Percentiles rank a stretch among this genome's conserved stretches.
Evolutionary conservation across 2,797 vertebrate genomes (phyloP).

Genomic region (Acestrorhynchus altus): DNA sequence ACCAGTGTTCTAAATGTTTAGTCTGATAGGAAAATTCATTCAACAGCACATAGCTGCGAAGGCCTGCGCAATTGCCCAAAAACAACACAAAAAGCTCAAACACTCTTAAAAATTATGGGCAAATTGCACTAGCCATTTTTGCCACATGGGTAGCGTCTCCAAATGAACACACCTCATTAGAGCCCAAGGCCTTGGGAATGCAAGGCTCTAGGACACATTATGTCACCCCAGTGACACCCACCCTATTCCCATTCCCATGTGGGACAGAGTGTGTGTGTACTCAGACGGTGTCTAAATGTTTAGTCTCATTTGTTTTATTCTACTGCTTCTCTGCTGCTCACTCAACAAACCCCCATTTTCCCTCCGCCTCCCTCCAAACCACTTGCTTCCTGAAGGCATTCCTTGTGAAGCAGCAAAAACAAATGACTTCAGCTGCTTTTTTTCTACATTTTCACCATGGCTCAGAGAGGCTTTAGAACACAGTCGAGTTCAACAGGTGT

Average conservation of each 20-base stretch:
- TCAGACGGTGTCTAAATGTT: constrained; percentile 61
- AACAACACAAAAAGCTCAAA: constrained; percentile 4
- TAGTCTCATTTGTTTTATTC: constrained; percentile 59
- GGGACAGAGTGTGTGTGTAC: constrained; percentile 34
- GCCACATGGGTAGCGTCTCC: background rate
- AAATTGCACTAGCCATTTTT: background rate
- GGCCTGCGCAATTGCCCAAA: constrained; percentile 13
- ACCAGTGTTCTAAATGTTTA: constrained; percentile 35
- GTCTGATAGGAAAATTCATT: constrained; percentile 39
- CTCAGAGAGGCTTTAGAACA: background rate
- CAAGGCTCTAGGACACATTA: background rate
- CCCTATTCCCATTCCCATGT: background rate
- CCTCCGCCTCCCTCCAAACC: constrained; percentile 26
- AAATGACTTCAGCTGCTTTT: constrained; percentile 55
- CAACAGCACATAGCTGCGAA: constrained; percentile 12
- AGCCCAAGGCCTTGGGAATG: background rate
- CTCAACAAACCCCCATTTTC: constrained; percentile 40
- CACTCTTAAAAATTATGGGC: constrained; percentile 4
- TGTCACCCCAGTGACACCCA: background rate
- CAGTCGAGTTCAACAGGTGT: background rate
- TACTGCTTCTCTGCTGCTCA: constrained; percentile 37
- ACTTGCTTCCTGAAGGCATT: constrained; percentile 58
- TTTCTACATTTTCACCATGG: constrained; percentile 1
- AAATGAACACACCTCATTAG: background rate
- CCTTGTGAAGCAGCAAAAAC: constrained; percentile 55